These are phyloP conservation scores for Zophobas atratus DNA, from an alignment of 1,140 invertebrate species.

Conservation along the genomic window DNA sequence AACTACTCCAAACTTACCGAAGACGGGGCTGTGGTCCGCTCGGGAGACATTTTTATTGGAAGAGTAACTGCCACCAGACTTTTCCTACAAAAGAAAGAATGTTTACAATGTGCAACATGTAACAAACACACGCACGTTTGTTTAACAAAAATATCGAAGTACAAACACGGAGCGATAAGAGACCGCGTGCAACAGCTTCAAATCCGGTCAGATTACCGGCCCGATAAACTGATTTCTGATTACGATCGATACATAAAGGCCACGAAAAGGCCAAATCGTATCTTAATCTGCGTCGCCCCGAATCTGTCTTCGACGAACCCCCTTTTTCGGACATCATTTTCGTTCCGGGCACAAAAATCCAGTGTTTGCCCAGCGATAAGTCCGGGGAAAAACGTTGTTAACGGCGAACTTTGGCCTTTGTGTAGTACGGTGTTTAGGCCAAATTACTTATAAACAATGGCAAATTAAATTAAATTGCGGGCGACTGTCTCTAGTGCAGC, in stretches of 20 bases:
- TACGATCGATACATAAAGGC: slow-evolving; percentile 6
- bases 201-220: slow-evolving; percentile 38
- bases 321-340: no score
- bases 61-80: slow-evolving; percentile 81
- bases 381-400: no score
- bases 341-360: no score
- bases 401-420: no score
- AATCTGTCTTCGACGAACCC: no score
- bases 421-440: no score
- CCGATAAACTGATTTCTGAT: slow-evolving; percentile 28
- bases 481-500: no score
- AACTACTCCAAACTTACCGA: slow-evolving; percentile 77
- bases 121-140: slow-evolving; percentile 41
- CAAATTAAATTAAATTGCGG: no score
- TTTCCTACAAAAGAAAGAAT: slow-evolving; percentile 79
- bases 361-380: no score
- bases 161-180: slow-evolving; percentile 45
- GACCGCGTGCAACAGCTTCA: slow-evolving; percentile 29
- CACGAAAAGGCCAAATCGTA: not conserved
- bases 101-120: slow-evolving; percentile 41
- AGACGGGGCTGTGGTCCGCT: slow-evolving; percentile 87
- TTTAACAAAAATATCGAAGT: slow-evolving; percentile 48
- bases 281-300: no score
- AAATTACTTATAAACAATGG: no score
- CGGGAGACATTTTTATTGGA: slow-evolving; percentile 82